phyloP scores from a whole-genome alignment of 2,113 vertebrate species.

The Ceyx margarethae region DNA sequence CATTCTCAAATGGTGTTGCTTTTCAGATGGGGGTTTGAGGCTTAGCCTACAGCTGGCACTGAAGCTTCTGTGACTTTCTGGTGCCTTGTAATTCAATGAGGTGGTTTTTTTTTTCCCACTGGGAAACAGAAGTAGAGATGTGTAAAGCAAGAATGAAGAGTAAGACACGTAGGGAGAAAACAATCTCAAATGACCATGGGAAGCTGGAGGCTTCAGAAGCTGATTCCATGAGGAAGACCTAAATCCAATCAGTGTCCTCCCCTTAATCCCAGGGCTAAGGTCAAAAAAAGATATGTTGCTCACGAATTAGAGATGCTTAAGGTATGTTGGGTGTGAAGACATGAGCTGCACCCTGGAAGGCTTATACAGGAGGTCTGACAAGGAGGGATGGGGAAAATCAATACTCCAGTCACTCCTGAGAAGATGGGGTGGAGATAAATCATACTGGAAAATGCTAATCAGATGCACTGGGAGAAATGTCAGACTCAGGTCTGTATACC shows the following conservation, averaged over 20 bases:
- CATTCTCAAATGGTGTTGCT: rapidly evolving
- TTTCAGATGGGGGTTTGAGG: background rate
- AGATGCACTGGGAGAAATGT: background rate
- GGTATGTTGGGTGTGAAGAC: background rate
- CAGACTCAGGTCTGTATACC: background rate
- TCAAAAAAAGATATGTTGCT: background rate
- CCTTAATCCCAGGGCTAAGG: background rate
- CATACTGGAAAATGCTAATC: background rate
- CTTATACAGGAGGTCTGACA: background rate
- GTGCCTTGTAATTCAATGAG: background rate
- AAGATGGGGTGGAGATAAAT: background rate
- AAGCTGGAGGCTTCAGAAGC: background rate
- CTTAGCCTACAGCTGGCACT: background rate
- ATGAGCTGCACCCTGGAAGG: background rate
- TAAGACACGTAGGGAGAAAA: background rate
- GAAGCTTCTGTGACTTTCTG: background rate
- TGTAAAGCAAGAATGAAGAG: background rate
- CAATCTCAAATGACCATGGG: background rate
- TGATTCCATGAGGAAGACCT: background rate
- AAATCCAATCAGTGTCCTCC: background rate
- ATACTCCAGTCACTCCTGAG: background rate
- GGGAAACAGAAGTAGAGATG: background rate
- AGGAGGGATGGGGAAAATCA: background rate
- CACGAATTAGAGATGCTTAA: background rate
- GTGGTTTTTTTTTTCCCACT: background rate